Base-by-base conservation (phyloP, 1,140 invertebrate genomes). In the Calliphora vicina region DNA sequence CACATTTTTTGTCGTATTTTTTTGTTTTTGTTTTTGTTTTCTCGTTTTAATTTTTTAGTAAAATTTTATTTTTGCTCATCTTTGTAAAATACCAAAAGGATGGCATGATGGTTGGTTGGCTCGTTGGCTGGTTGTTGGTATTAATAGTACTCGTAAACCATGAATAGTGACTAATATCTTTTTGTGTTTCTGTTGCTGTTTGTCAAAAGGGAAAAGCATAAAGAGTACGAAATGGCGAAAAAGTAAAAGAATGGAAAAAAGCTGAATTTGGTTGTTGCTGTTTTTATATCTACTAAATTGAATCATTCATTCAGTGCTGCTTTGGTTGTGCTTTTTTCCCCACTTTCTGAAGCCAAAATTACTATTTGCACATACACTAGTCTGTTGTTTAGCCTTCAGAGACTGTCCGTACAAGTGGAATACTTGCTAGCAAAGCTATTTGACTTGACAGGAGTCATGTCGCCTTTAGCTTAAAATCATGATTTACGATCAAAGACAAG, bases 401-500 rank as follows among this genome's bases (percentile, higher is more conserved):
- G 5, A 23, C 61, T 67, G 61, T 67, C 61, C 20, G 61, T 67
- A 23, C 61, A 67, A 67, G 61, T 67, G 25, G n/a, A 20, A 67
- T 67, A 20, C 12, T 78, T 78, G 35, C 74, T 78, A 43, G 74
- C 74, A 25, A 42, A 78, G 74, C 74, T 43, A 78, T 78, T 78
- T 78, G 74, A 43, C 35, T 43, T 78, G 74, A 78, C 74, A 78
- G 74, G 74, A 78, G 74, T 78, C 74, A 78, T 78, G 74, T 78
- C 74, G 74, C 74, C 74, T 78, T 78, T 78, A 78, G 74, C 74
- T 78, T 45, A 29, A 78, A 78, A 43, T 78, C 74, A 78, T 78
- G 74, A 78, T 78, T 78, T 78, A 78, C 35, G 74, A 78, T 78
- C 74, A 78, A 78, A 78, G 74, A 78, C 74, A 45, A 78, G 74